These are phyloP conservation scores for Andinoacara biseriatus DNA, from an alignment of 2,113 vertebrate species.

Conservation along the genomic window DNA sequence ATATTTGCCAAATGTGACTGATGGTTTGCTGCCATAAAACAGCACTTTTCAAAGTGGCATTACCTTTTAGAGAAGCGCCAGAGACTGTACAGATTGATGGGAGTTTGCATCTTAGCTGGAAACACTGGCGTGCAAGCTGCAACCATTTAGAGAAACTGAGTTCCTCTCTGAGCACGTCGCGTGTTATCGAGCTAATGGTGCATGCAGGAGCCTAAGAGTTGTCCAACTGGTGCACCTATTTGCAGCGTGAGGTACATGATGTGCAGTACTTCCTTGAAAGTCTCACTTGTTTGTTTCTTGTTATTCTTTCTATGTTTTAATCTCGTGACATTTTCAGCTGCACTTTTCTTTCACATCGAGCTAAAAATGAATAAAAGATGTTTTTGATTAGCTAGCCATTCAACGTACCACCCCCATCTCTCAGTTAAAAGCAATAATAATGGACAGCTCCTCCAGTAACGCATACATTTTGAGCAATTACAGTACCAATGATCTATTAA, in stretches of 20 bases:
- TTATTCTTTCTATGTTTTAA: background rate
- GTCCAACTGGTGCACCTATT: conserved; percentile 38
- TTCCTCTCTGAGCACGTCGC: conserved; percentile 12
- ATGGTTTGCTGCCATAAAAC: background rate
- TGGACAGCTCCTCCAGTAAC: background rate
- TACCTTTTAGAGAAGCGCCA: background rate
- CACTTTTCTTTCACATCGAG: background rate
- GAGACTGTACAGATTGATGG: background rate
- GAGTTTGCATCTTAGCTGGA: background rate
- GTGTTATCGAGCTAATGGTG: conserved; percentile 22
- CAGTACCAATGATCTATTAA: background rate
- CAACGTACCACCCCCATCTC: background rate
- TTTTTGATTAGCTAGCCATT: conserved; percentile 4
- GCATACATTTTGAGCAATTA: background rate
- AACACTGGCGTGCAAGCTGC: background rate
- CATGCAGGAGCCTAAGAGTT: conserved; percentile 33
- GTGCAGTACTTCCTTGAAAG: background rate
- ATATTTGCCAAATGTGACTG: background rate
- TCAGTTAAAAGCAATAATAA: background rate
- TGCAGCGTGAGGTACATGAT: background rate
- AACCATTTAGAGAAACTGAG: background rate
- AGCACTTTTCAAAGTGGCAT: background rate
- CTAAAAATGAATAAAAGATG: background rate
- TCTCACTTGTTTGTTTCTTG: background rate
- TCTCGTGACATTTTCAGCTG: background rate